Conservation (phyloP, 2,113 vertebrate genomes). For the Artemisiospiza belli region DNA sequence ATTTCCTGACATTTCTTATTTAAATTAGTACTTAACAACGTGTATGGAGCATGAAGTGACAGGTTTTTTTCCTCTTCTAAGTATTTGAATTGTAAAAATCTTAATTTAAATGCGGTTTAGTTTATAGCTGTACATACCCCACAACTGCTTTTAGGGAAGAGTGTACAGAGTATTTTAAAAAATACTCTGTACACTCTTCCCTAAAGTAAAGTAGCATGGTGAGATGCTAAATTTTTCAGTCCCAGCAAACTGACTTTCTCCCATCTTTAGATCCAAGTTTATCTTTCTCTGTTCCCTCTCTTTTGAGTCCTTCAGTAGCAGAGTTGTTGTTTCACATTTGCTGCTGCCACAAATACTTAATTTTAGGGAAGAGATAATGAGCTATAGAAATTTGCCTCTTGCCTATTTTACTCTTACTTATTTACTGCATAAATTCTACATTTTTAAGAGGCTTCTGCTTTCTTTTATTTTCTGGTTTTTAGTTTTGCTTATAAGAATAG, state of each 20-base stretch:
- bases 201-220: background rate
- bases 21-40: background rate
- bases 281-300: background rate
- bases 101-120: background rate
- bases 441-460: background rate
- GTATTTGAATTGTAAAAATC: background rate
- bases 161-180: background rate
- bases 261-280: background rate
- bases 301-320: background rate
- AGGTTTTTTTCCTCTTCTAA: background rate
- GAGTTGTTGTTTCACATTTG: background rate
- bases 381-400: background rate
- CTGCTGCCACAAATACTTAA: background rate
- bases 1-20: background rate
- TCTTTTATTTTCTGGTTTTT: background rate
- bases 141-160: background rate
- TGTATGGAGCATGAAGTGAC: background rate
- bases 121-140: background rate
- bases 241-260: background rate
- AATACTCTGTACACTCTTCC: background rate
- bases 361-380: background rate
- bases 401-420: background rate
- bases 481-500: background rate
- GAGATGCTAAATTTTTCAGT: background rate
- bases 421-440: background rate